Conservation (phyloP, 1,140 invertebrate species). For the Penaeus japonicus region DNA sequence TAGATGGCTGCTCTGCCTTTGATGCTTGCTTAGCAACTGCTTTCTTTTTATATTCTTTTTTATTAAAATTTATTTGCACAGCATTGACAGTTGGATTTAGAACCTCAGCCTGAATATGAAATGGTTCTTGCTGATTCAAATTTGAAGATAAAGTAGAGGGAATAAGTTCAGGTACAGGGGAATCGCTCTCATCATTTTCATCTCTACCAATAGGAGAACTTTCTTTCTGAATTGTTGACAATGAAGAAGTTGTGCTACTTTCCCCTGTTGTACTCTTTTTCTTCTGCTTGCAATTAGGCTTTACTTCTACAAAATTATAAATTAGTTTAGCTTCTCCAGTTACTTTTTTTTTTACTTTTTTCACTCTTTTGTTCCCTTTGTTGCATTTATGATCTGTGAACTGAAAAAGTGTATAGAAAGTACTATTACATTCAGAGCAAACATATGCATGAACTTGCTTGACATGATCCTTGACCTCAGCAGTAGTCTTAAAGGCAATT, state of each 20-base stretch:
- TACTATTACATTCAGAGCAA: conserved; percentile 37
- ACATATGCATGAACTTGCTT: conserved; percentile 40
- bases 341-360: background rate
- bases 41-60: too few species aligned
- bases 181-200: background rate
- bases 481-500: conserved; percentile 17
- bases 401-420: conserved; percentile 40
- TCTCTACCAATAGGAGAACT: background rate
- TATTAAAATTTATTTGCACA: too few species aligned
- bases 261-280: background rate
- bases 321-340: conserved; percentile 21
- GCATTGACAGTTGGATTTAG: too few species aligned
- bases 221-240: background rate
- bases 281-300: conserved; percentile 24
- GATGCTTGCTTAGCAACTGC: too few species aligned
- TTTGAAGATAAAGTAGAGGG: too few species aligned
- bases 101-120: too few species aligned
- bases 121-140: too few species aligned
- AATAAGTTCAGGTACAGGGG: background rate
- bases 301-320: conserved; percentile 36
- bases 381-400: conserved; percentile 42
- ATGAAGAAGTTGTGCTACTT: background rate
- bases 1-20: background rate
- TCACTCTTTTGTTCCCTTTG: conserved; percentile 22
- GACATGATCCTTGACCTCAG: conserved; percentile 28